Base-by-base conservation (phyloP, 2,113 vertebrate species). In the Aix galericulata region DNA sequence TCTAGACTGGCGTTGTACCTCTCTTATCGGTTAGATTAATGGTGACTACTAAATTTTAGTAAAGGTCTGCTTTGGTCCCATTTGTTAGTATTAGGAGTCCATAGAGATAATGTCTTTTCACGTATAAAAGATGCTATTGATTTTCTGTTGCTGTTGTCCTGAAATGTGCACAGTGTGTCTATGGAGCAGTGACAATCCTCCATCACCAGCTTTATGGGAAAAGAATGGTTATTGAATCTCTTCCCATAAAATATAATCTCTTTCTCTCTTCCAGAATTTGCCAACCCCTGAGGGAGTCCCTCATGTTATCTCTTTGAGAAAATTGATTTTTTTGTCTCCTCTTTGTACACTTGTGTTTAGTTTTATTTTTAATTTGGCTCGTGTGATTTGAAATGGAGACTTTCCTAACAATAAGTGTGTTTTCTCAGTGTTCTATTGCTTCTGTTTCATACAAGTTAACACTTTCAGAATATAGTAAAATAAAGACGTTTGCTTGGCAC, bases 221-320 rank as follows among this genome's bases (percentile, higher is more conserved):
- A 97, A 97, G 96, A 97, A 97, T 91, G 95, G 94, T 97, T 97
- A 97, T 97, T 97, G 97, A 96, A 96, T 95, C 96, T 95, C 87
- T 96, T 95, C 95, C 97, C 96, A 97, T 98, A 97, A 98, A 97
- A 97, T 94, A 97, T 93, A 95, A 97, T 98, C 96, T 98, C 95
- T 93, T 96, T 97, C 94, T 95, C 95, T 96, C 91, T 94, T 92
- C 95, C 93, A 95, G 96, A 97, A 97, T 94, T 95, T 95, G 94
- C 91, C 21, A 23, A 27, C 75, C 86, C 96, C 93, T 77, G 42
- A 90, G 97, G 96, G 97, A 97, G 82, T 93, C 92, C 76, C 94
- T 97, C 76, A 29, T 74, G 82, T 96, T 97, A 96, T 97, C 91
- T 90, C 88, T 93, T 94, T 68, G 95, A 97, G 94, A 78, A 97